phyloP scores from a whole-genome alignment of 1,140 invertebrate species.

The Drosophila seguyi region DNA sequence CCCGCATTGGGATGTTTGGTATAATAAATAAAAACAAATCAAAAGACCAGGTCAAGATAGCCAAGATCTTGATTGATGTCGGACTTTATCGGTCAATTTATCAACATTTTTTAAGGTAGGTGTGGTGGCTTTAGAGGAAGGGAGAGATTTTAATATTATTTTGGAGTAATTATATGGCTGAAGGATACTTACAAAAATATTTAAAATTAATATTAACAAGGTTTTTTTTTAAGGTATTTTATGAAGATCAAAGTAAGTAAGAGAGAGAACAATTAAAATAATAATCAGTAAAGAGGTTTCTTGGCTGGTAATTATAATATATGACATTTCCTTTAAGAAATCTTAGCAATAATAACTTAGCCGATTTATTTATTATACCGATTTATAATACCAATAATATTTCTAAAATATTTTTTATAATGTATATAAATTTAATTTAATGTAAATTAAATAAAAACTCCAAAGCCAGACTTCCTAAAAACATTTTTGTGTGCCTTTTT shows the following conservation, averaged over 20 bases:
- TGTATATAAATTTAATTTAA: background rate
- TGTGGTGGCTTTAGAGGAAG: background rate
- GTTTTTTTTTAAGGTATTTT: background rate
- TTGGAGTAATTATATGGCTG: background rate
- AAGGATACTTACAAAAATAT: background rate
- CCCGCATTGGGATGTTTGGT: background rate
- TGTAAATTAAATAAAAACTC: background rate
- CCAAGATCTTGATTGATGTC: slow-evolving; percentile 46
- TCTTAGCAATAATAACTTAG: background rate
- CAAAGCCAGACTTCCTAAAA: background rate
- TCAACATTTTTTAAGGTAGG: slow-evolving; percentile 10
- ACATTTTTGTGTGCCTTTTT: no score
- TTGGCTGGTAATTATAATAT: background rate
- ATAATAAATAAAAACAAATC: slow-evolving; percentile 3
- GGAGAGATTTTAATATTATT: background rate
- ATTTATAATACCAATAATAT: background rate
- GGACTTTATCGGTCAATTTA: slow-evolving; percentile 46
- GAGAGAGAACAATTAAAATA: no score
- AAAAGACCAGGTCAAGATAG: slow-evolving; percentile 30
- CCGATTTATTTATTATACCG: background rate
- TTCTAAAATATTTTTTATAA: background rate
- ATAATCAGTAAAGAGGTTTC: background rate
- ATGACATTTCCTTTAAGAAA: background rate
- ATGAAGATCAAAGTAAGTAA: background rate
- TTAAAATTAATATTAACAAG: background rate